Percentiles rank a stretch among this genome's conserved stretches.
Evolutionary conservation across 1,140 invertebrate genomes (phyloP).

Genomic region (Rhopalosiphum maidis): DNA sequence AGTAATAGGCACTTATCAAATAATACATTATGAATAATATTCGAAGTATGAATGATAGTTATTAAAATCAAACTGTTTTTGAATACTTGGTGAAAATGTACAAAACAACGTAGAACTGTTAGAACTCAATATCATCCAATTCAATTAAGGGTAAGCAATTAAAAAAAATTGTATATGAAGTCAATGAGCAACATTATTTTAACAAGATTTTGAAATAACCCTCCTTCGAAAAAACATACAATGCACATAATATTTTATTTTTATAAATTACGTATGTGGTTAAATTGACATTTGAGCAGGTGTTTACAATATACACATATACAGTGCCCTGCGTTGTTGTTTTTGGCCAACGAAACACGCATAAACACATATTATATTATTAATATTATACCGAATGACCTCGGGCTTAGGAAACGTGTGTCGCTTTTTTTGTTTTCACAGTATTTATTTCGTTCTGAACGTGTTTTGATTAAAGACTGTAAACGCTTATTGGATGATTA

Average conservation of each 20-base stretch:
- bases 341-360: neutral
- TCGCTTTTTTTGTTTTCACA: neutral
- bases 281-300: conserved; percentile 41
- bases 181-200: neutral
- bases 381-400: conserved; percentile 17
- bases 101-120: neutral
- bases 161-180: neutral
- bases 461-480: neutral
- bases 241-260: neutral
- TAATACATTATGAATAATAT: too few species aligned
- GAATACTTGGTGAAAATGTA: too few species aligned
- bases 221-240: neutral
- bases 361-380: neutral
- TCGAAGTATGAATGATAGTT: too few species aligned
- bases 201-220: neutral
- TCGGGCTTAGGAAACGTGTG: neutral
- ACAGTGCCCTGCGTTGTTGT: neutral
- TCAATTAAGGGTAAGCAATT: neutral
- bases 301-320: neutral
- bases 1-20: neutral
- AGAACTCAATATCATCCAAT: neutral
- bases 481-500: neutral
- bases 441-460: neutral
- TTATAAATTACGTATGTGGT: neutral
- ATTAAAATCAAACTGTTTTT: too few species aligned